These are phyloP conservation scores for Adoxophyes honmai DNA, from an alignment of 1,140 invertebrate genomes.

Conservation along the genomic window DNA sequence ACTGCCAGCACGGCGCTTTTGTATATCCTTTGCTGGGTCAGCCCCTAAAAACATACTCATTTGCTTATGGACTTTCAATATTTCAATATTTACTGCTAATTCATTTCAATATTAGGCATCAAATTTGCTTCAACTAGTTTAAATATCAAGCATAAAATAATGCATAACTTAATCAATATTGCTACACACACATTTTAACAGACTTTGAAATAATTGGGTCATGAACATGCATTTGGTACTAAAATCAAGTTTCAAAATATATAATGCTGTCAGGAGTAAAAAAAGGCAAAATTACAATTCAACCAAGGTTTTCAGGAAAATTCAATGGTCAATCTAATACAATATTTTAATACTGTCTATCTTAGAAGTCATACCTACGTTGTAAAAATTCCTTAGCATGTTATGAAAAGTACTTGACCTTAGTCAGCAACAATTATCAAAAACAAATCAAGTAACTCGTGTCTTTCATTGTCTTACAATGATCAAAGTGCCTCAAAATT, in stretches of 20 bases:
- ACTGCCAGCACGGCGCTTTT: constrained; percentile 77
- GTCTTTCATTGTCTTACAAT: not conserved
- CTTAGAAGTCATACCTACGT: not conserved
- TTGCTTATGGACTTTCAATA: not conserved
- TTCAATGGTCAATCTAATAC: no score
- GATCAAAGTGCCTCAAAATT: not conserved
- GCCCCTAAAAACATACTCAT: constrained; percentile 59
- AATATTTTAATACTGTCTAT: no score
- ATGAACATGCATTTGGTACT: no score
- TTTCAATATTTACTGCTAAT: constrained; percentile 16
- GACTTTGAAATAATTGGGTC: no score
- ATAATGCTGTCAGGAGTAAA: no score
- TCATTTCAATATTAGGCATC: not conserved
- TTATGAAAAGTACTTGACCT: constrained; percentile 11
- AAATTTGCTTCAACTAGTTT: no score
- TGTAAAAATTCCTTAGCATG: not conserved
- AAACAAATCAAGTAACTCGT: constrained; percentile 4
- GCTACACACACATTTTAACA: no score
- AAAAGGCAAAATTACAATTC: no score
- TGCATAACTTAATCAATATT: no score
- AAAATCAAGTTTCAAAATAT: no score
- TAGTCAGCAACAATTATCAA: not conserved
- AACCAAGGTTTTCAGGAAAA: no score
- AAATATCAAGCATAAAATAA: no score
- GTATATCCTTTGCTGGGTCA: constrained; percentile 77